Base-by-base conservation (phyloP, 1,140 invertebrate species). In the Rhagoletis pomonella region DNA sequence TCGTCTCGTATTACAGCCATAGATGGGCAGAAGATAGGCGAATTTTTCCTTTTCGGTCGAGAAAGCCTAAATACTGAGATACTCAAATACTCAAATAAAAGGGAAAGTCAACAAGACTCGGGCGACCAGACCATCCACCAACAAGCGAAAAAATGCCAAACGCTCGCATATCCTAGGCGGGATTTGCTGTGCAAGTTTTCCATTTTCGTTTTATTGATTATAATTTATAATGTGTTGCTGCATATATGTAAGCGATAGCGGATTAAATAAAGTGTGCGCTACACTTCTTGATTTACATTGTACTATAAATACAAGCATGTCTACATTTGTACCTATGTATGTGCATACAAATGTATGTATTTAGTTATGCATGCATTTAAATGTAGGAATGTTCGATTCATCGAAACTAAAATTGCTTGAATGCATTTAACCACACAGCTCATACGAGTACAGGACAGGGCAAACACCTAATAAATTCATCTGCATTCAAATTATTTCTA, bases 51-150 rank as follows among this genome's bases (percentile, higher is more conserved):
- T 73, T 47, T 47, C 44, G 17, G n/a, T 67, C 39, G 29, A 67
- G 64, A 47, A 47, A 47, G 42, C 7, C 42, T 47, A 7, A 73
- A 73, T 42, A 73, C 42, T 73, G 12, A 73, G 47, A 73, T 73
- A 73, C 42, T 73, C 42, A 73, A 73, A 73, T 73, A 73, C 42
- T 73, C 42, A 73, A 73, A 73, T 73, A 73, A 73, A 73, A 73
- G 14, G 69, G 42, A 47, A 47, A 73, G 69, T 50, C 42, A 73
- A 73, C 69, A 4, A 50, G 69, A 17, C 44, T 47, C 69, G 29
- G 64, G 14, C 42, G n/a, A 47, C 12, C 42, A 47, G 29, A 50
- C 69, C 4, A 50, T 73, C 14, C 12, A n/a, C n/a, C n/a, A 73
- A 73, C 6, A 50, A 73, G 50, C 50, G 17, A 73, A 73, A 44